phyloP scores from a whole-genome alignment of 2,113 vertebrate species.

The Rhinoptilus africanus region DNA sequence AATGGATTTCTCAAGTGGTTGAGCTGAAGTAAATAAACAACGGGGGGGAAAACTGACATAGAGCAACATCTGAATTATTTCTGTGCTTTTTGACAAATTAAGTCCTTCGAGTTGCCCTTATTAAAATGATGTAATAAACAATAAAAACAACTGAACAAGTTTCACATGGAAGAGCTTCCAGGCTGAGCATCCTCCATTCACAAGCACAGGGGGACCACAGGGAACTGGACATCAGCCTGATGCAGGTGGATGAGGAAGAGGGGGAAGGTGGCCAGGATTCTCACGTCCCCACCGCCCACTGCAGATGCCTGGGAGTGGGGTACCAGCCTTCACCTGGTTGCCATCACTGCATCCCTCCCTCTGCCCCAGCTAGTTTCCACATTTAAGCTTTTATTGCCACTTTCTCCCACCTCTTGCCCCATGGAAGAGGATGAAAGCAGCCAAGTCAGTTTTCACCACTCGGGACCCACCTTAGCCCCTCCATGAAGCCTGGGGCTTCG shows the following conservation, averaged over 20 bases:
- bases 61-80: neutral
- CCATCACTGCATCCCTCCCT: neutral
- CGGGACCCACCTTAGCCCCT: neutral
- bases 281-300: neutral
- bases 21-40: constrained; percentile 5
- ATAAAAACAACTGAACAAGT: neutral
- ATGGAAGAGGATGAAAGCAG: neutral
- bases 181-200: neutral
- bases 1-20: constrained; percentile 1
- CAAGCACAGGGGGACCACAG: neutral
- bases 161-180: neutral
- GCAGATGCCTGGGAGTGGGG: neutral
- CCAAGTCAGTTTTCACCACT: neutral
- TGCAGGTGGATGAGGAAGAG: neutral
- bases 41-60: neutral
- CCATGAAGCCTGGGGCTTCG: neutral
- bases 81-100: neutral
- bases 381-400: neutral
- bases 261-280: neutral
- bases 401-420: neutral
- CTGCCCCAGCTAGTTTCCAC: accelerated
- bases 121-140: neutral
- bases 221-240: neutral
- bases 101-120: neutral
- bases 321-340: neutral